Percentiles rank a stretch among this genome's conserved stretches.
phyloP scores from a whole-genome alignment of 2,888 invertebrate species.

The Xanthostigma xanthostigma region DNA sequence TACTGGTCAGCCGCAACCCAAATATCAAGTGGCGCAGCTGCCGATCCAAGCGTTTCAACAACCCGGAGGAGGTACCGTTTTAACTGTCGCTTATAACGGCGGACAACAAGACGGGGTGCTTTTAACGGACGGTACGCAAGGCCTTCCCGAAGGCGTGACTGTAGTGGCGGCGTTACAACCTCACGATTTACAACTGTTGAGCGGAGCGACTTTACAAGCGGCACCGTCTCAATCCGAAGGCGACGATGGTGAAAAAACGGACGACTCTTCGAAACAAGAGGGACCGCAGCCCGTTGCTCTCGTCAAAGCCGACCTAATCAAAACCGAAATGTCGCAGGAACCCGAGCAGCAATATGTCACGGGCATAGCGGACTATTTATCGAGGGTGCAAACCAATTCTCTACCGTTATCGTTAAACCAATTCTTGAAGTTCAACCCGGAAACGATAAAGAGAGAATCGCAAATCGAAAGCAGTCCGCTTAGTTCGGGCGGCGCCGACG shows the following conservation, averaged over 20 bases:
- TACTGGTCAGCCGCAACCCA: constrained; percentile 32
- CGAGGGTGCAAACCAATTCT: constrained; percentile 27
- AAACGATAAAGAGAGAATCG: constrained; percentile 34
- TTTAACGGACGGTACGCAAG: constrained; percentile 29
- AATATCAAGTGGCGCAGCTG: constrained; percentile 59
- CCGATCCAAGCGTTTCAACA: constrained; percentile 62
- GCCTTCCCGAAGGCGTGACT: constrained; percentile 45
- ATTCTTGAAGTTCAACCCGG: constrained; percentile 46
- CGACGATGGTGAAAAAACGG: constrained; percentile 18
- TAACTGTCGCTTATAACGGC: constrained; percentile 60
- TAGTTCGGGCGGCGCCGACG: constrained; percentile 26
- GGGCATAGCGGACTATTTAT: constrained; percentile 35
- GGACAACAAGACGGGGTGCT: constrained; percentile 33
- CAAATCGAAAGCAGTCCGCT: constrained; percentile 30
- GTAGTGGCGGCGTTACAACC: constrained; percentile 51
- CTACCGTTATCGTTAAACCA: constrained; percentile 43
- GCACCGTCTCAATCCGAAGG: constrained; percentile 15
- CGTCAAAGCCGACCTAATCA: constrained; percentile 30
- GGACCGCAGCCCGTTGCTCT: constrained; percentile 32
- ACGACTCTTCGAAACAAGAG: constrained; percentile 26
- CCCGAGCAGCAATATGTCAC: constrained; percentile 30
- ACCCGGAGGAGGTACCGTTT: constrained; percentile 42
- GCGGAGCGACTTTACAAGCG: constrained; percentile 12
- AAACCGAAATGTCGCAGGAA: constrained; percentile 23
- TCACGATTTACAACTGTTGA: constrained; percentile 50